Evolutionary conservation across 2,888 invertebrate species (phyloP), one percentile per base, ranked within the genome.

Genomic region (Platycnemis pennipes): DNA sequence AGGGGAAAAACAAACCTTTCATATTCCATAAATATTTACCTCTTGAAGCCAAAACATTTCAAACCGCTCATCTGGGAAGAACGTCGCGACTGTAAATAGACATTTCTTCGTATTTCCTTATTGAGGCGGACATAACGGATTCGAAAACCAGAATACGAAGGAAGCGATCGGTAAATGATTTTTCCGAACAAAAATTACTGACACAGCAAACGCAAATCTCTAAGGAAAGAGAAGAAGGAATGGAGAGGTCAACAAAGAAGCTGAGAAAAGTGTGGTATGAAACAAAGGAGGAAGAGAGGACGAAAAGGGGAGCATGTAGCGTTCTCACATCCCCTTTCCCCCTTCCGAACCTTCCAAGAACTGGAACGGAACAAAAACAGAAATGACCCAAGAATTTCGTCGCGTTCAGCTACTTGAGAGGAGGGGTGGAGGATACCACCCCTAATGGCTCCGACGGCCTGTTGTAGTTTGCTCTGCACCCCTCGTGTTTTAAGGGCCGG

Each of bases 301-400:
- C 26, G 26, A 63, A 22, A 26, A 26, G 63, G 63, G 63, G 63
- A 22, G 26, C 19, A 26, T 19, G 63, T 26, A 5, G 63, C 16
- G 26, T 5, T 26, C 26, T 63, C 63, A 7, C 11, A 49, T 49
- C 22, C 5, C 19, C 26, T 22, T 77, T 16, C 77, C 77, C 77
- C 13, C n/a, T 13, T 22, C 37, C 77, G 8, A 63, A 31, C 31
- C 77, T 37, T 77, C 77, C 11, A 37, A 11, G 77, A 69, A 77
- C 77, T 77, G 13, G 16, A 77, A 77, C 37, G 77, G 37, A 77
- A 77, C 77, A 77, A 77, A 77, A 31, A 77, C 77, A 77, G 7
- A 77, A 37, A 37, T 77, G 77, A 77, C 77, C 37, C 77, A 77
- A 37, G 37, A 77, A 77, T 77, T 77, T 77, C 77, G 77, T 77